These are phyloP conservation scores for Labeo catla DNA, from an alignment of 2,113 vertebrate genomes.

Conservation along the genomic window DNA sequence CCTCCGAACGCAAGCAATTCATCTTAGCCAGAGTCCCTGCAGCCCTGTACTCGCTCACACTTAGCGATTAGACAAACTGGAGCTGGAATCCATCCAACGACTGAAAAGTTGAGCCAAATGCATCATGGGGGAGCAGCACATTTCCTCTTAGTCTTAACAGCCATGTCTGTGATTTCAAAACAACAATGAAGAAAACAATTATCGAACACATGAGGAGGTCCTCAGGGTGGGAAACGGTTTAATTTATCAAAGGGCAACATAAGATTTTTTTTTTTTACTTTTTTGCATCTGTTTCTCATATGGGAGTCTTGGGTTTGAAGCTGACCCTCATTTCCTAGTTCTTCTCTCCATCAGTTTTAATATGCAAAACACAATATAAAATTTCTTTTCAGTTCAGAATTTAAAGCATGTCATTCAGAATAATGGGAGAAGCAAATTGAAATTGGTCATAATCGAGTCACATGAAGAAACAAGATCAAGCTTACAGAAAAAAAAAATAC, in stretches of 20 bases:
- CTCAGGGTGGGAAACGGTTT: constrained; percentile 22
- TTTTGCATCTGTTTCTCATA: neutral
- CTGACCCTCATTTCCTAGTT: neutral
- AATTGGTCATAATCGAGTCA: neutral
- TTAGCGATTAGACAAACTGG: constrained; percentile 63
- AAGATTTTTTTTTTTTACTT: neutral
- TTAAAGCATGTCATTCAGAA: neutral
- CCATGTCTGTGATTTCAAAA: constrained; percentile 1
- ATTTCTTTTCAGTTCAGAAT: neutral
- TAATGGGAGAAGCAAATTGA: neutral
- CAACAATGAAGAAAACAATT: constrained; percentile 48
- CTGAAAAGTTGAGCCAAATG: constrained; percentile 20
- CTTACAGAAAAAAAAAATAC: neutral
- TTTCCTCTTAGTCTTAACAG: constrained; percentile 29
- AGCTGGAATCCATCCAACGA: constrained; percentile 65
- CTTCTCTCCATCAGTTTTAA: neutral
- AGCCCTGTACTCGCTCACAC: constrained; percentile 34
- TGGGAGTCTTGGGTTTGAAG: neutral
- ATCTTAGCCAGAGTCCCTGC: constrained; percentile 75
- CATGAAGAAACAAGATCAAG: neutral
- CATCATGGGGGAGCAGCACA: constrained; percentile 1
- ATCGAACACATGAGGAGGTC: constrained; percentile 9
- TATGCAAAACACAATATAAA: neutral
- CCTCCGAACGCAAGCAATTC: constrained; percentile 73
- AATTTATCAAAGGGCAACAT: neutral